A percentile compares a stretch with the other conserved stretches of the same genome.
Evolutionary conservation across 2,888 invertebrate genomes (phyloP).

Genomic region (Lamellibrachia satsuma): DNA sequence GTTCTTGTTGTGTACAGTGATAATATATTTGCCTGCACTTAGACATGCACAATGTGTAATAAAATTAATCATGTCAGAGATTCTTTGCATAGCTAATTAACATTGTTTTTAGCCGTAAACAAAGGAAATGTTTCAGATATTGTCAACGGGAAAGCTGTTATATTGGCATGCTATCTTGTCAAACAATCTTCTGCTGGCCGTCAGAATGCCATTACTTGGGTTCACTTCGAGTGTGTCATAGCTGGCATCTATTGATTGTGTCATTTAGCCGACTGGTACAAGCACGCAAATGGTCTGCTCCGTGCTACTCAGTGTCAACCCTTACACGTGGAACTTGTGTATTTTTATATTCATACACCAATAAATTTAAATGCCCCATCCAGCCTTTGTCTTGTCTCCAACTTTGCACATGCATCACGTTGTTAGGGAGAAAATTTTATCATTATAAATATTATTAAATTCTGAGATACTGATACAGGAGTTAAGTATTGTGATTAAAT

Average conservation of each 20-base stretch:
- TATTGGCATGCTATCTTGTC: slow-evolving; percentile 17
- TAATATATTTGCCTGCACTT: neutral
- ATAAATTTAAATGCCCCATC: neutral
- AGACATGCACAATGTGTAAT: neutral
- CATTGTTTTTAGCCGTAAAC: neutral
- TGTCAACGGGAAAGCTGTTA: neutral
- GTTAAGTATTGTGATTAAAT: neutral
- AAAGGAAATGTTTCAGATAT: neutral
- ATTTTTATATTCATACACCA: slow-evolving; percentile 9
- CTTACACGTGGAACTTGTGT: slow-evolving; percentile 6
- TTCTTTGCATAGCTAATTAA: neutral
- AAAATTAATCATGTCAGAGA: neutral
- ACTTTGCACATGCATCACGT: neutral
- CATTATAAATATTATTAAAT: neutral
- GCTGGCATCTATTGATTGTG: slow-evolving; percentile 13
- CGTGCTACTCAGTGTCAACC: neutral
- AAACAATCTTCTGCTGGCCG: neutral
- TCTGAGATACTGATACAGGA: neutral
- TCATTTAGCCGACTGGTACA: neutral
- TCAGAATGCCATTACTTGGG: neutral
- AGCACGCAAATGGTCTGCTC: neutral
- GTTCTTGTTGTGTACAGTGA: neutral
- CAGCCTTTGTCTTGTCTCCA: neutral
- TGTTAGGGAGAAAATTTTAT: neutral
- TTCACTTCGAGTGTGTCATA: slow-evolving; percentile 17